Conservation (phyloP, 1,140 invertebrate species). For the Drosophila guanche region DNA sequence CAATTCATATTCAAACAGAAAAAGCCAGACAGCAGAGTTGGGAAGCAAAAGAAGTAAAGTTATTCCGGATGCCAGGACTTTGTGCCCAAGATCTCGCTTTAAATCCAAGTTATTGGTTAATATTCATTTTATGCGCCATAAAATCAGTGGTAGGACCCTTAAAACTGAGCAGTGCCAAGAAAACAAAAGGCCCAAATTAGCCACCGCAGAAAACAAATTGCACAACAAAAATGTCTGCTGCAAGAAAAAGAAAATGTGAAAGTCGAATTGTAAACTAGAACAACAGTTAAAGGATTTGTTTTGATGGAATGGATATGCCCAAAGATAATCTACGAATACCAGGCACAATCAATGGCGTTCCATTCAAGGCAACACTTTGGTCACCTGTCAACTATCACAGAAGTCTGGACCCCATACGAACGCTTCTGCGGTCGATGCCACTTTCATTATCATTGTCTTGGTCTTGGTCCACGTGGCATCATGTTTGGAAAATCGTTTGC, state of each 20-base stretch:
- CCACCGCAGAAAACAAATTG: slow-evolving; percentile 17
- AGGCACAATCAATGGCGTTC: too few species aligned
- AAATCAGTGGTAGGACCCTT: slow-evolving; percentile 57
- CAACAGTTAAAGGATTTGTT: too few species aligned
- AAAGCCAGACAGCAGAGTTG: too few species aligned
- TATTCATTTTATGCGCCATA: slow-evolving; percentile 69
- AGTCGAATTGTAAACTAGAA: too few species aligned
- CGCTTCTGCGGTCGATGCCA: slow-evolving; percentile 52
- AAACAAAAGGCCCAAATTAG: slow-evolving; percentile 57
- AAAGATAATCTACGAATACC: too few species aligned
- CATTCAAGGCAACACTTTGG: slow-evolving; percentile 25
- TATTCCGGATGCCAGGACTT: too few species aligned
- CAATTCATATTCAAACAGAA: slow-evolving; percentile 23
- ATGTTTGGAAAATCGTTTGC: slow-evolving; percentile 79
- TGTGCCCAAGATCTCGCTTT: too few species aligned
- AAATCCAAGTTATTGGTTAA: slow-evolving; percentile 22
- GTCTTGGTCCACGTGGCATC: slow-evolving; percentile 58
- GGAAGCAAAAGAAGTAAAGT: too few species aligned
- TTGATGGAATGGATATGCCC: too few species aligned
- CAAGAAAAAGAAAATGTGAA: background rate
- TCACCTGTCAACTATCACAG: slow-evolving; percentile 52
- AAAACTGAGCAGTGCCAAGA: slow-evolving; percentile 67
- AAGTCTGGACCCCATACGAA: slow-evolving; percentile 2
- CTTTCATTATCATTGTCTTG: slow-evolving; percentile 47
- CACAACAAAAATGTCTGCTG: slow-evolving; percentile 3